Evolutionary conservation across 2,113 vertebrate genomes (phyloP).

Genomic region (Dicentrarchus labrax): DNA sequence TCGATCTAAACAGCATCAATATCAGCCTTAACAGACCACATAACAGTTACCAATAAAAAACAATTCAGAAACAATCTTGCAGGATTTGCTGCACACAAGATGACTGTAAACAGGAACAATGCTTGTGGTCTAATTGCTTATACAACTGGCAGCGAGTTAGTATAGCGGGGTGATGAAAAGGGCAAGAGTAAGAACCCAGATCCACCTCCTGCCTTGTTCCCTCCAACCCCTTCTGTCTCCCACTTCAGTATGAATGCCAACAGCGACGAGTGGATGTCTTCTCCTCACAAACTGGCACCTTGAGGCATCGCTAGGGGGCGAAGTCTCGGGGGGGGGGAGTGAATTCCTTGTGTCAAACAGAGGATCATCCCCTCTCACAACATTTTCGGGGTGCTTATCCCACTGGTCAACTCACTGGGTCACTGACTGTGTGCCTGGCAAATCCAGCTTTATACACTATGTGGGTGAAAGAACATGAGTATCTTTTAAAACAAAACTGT

Average conservation of each 20-base stretch:
- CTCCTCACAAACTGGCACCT: constrained; percentile 36
- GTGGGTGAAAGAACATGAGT: background rate
- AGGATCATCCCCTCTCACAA: constrained; percentile 9
- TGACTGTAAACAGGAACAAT: constrained; percentile 30
- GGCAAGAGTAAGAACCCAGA: constrained; percentile 32
- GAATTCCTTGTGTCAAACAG: constrained; percentile 3
- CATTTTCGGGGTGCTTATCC: background rate
- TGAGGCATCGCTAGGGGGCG: constrained; percentile 54
- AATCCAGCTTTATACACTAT: background rate
- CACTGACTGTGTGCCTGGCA: background rate
- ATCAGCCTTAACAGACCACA: constrained; percentile 20
- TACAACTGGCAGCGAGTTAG: constrained; percentile 16
- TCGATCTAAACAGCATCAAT: constrained; percentile 44
- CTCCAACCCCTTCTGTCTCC: constrained; percentile 49
- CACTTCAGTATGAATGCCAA: constrained; percentile 32
- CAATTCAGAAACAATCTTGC: constrained; percentile 4
- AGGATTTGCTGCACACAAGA: constrained; percentile 32
- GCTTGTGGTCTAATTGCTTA: constrained; percentile 31
- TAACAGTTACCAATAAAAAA: constrained; percentile 35
- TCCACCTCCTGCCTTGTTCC: constrained; percentile 34
- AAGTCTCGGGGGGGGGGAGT: constrained; percentile 31
- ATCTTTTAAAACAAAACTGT: background rate
- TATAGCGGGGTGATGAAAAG: constrained; percentile 25
- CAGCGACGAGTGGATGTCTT: constrained; percentile 34
- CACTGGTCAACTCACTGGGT: background rate